Conservation (phyloP, 2,888 invertebrate species). For the Syrista parreyssii region DNA sequence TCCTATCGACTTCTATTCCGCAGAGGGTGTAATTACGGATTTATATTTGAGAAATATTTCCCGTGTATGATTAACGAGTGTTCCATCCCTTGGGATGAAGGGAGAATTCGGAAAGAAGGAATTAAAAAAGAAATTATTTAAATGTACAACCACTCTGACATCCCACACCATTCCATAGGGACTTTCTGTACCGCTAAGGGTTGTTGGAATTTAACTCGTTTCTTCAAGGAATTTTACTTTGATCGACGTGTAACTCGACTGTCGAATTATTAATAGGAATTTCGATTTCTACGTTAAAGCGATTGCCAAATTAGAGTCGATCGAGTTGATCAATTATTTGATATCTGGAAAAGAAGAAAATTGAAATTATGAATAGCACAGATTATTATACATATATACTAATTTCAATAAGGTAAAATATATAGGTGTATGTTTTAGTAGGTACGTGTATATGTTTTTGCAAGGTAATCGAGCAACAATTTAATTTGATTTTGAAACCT, state of each 20-base stretch:
- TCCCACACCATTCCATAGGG: background rate
- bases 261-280: background rate
- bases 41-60: constrained; percentile 47
- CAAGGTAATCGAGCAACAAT: background rate
- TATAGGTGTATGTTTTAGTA: background rate
- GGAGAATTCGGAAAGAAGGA: constrained; percentile 23
- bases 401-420: background rate
- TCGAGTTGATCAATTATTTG: background rate
- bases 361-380: background rate
- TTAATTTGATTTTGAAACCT: background rate
- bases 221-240: background rate
- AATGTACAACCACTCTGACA: constrained; percentile 26
- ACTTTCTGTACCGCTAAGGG: background rate
- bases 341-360: background rate
- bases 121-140: constrained; percentile 33
- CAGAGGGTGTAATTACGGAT: constrained; percentile 39
- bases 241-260: background rate
- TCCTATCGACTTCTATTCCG: constrained; percentile 9
- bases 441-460: too few relatives aligned
- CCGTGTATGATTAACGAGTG: constrained; percentile 50
- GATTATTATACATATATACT: too few relatives aligned
- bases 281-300: background rate
- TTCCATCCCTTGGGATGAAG: constrained; percentile 30
- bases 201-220: background rate
- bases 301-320: background rate